These are phyloP conservation scores for Flabesymbios commensalis DNA, from an alignment of 2,888 invertebrate genomes.

Conservation along the genomic window DNA sequence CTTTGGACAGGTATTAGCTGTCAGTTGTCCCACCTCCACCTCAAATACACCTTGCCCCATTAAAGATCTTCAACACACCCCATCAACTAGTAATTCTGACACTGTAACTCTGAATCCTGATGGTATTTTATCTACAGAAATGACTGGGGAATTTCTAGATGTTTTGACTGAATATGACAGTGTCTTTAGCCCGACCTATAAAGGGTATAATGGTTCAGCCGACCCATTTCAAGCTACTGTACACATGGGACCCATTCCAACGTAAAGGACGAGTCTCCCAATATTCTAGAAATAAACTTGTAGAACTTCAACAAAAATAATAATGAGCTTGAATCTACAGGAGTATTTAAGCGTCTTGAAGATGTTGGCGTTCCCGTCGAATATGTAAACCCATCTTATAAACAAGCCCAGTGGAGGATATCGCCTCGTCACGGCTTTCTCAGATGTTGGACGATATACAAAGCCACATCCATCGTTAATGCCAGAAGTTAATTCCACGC, in stretches of 20 bases:
- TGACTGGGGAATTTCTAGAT: neutral
- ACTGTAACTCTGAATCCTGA: neutral
- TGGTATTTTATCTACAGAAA: neutral
- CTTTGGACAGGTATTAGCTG: too few relatives aligned
- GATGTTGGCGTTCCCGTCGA: slow-evolving; percentile 7
- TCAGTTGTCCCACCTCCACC: too few relatives aligned
- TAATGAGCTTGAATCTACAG: slow-evolving; percentile 10
- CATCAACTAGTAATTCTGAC: neutral
- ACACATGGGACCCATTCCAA: slow-evolving; percentile 17
- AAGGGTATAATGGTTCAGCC: slow-evolving; percentile 1
- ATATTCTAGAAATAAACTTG: slow-evolving; percentile 13
- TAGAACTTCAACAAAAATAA: slow-evolving; percentile 17
- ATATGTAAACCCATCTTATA: slow-evolving; percentile 12
- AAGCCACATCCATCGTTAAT: too few relatives aligned
- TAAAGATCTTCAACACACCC: neutral
- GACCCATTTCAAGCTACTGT: neutral
- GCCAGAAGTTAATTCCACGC: neutral
- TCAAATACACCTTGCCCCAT: too few relatives aligned
- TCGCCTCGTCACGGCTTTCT: too few relatives aligned
- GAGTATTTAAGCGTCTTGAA: slow-evolving; percentile 12
- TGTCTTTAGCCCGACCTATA: slow-evolving; percentile 1
- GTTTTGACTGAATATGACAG: neutral
- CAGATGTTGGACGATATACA: too few relatives aligned
- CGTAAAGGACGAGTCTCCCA: slow-evolving; percentile 20
- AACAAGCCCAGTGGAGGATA: too few relatives aligned